A percentile compares a stretch with the other conserved stretches of the same genome.
phyloP scores from a whole-genome alignment of 2,888 invertebrate species.

The Adelognathus sp. region DNA sequence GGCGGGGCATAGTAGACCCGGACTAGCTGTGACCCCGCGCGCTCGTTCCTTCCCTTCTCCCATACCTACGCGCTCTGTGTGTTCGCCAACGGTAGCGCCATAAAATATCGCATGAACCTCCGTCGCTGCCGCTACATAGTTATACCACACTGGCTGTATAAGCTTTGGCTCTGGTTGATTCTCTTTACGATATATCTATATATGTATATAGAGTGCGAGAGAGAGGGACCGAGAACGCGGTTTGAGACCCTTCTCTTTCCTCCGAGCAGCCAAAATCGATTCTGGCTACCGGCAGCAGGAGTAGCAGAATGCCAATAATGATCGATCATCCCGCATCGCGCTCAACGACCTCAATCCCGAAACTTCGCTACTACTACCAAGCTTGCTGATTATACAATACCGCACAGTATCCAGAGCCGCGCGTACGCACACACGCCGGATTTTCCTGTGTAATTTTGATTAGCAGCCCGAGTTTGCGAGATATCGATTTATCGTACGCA shows the following conservation, averaged over 20 bases:
- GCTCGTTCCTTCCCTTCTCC: constrained; percentile 1
- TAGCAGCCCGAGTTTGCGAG: constrained; percentile 22
- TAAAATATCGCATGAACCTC: constrained; percentile 79
- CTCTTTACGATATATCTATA: constrained; percentile 7
- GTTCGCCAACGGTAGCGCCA: constrained; percentile 66
- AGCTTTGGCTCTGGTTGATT: no score
- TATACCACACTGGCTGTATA: constrained; percentile 12
- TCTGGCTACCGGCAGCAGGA: constrained; percentile 30
- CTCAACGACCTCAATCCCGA: constrained; percentile 50
- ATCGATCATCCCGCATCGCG: constrained; percentile 50
- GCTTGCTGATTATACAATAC: constrained; percentile 23
- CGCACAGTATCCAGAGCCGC: no score
- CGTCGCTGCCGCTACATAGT: constrained; percentile 45
- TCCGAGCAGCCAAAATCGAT: constrained; percentile 50
- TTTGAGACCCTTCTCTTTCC: constrained; percentile 7
- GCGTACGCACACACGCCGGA: no score
- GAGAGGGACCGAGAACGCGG: no score
- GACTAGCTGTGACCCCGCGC: constrained; percentile 68
- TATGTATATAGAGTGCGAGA: no score
- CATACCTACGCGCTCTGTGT: background rate
- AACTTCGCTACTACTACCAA: constrained; percentile 46
- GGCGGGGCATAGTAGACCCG: constrained; percentile 69
- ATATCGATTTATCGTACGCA: constrained; percentile 51
- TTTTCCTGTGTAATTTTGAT: constrained; percentile 47
- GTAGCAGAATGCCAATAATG: constrained; percentile 59